Conservation (phyloP, 2,888 invertebrate genomes). For the Hyles lineata region DNA sequence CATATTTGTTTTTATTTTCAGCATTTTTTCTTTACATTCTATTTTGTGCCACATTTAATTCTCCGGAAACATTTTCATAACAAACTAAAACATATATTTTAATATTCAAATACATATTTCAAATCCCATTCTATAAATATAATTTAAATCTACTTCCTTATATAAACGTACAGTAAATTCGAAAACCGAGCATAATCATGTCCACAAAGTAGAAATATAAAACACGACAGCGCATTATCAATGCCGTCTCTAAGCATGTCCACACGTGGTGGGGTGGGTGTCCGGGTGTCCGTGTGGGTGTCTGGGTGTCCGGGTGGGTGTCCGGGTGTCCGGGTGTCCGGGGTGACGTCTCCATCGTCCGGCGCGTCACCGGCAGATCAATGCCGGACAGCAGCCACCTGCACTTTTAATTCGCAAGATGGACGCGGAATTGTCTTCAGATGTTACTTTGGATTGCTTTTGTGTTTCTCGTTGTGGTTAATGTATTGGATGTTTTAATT, state of each 20-base stretch:
- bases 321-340: constrained; percentile 45
- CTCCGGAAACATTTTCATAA: not conserved
- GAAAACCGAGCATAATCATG: not conserved
- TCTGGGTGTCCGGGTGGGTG: constrained; percentile 40
- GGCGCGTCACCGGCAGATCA: constrained; percentile 79
- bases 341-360: constrained; percentile 73
- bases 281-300: constrained; percentile 44
- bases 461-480: not conserved
- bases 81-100: too few relatives aligned
- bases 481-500: not conserved
- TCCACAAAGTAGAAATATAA: constrained; percentile 46
- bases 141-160: too few relatives aligned
- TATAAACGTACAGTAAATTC: not conserved
- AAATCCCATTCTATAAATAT: not conserved
- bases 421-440: constrained; percentile 37
- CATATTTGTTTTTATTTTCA: too few relatives aligned
- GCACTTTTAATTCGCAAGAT: constrained; percentile 78
- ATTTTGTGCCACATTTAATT: too few relatives aligned
- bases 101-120: not conserved
- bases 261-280: constrained; percentile 61
- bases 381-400: constrained; percentile 81
- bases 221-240: constrained; percentile 69
- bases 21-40: too few relatives aligned
- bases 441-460: not conserved
- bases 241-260: constrained; percentile 76